Evolutionary conservation across 2,113 vertebrate species (phyloP).

Genomic region (Lampris megalopsis): DNA sequence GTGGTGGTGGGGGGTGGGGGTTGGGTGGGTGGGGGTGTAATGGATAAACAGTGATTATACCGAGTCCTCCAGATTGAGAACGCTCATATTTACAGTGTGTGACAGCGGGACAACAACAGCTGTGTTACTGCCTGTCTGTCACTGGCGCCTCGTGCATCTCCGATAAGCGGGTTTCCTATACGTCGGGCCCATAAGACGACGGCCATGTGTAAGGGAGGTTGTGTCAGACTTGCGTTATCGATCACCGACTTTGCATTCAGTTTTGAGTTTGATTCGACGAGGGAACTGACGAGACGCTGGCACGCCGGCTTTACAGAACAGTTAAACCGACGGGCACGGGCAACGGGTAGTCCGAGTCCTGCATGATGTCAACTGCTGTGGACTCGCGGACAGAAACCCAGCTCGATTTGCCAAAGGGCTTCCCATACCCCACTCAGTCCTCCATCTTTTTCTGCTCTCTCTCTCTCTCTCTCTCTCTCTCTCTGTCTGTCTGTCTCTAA

Average conservation of each 20-base stretch:
- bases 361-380: constrained; percentile 17
- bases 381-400: constrained; percentile 36
- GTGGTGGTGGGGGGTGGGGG: too few species aligned
- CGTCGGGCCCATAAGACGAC: too few species aligned
- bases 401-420: constrained; percentile 64
- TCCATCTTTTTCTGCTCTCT: constrained; percentile 65
- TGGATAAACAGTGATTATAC: constrained; percentile 74
- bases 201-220: too few species aligned
- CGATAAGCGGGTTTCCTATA: neutral
- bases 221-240: neutral
- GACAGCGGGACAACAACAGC: constrained; percentile 72
- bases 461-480: constrained; percentile 65
- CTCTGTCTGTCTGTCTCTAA: constrained; percentile 63
- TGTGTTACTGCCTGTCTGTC: constrained; percentile 65
- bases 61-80: constrained; percentile 67
- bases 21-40: constrained; percentile 43
- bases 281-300: constrained; percentile 12
- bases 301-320: constrained; percentile 41
- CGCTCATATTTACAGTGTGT: constrained; percentile 71
- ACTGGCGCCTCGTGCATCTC: constrained; percentile 15
- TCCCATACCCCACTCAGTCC: constrained; percentile 41
- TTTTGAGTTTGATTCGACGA: neutral
- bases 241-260: neutral
- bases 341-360: constrained; percentile 12
- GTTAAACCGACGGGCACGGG: constrained; percentile 41